Conservation (phyloP, 53 echinoderm and acorn worm genomes). For the Temnopleurus reevesii region DNA sequence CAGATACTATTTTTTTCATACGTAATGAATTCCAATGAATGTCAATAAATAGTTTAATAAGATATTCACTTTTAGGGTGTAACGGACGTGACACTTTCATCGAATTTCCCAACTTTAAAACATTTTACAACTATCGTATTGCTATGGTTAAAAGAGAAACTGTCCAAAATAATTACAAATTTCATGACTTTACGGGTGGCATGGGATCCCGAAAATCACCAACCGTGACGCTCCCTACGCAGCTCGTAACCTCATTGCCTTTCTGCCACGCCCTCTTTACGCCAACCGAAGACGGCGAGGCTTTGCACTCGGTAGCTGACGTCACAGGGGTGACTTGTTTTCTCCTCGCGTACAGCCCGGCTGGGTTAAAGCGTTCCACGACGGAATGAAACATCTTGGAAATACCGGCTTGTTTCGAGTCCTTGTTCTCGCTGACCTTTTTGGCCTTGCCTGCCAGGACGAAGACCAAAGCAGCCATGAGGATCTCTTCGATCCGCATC, state of each 20-base stretch:
- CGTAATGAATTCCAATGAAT: no score
- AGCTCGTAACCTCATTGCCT: background rate
- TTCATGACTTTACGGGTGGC: background rate
- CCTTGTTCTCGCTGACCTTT: background rate
- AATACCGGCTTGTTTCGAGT: background rate
- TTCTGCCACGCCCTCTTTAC: background rate
- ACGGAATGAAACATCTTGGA: conserved; percentile 27
- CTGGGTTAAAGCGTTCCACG: background rate
- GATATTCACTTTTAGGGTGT: no score
- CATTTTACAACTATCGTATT: no score
- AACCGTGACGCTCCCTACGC: background rate
- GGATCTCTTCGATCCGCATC: conserved; percentile 77
- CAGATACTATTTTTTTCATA: no score
- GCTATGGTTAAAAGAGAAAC: no score
- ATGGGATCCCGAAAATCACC: background rate
- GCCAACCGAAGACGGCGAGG: background rate
- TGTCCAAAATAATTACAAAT: no score
- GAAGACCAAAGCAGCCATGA: conserved; percentile 71
- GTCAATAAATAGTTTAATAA: no score
- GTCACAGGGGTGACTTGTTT: background rate
- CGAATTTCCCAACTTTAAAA: no score
- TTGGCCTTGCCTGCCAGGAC: conserved; percentile 74
- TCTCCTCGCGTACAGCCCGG: background rate
- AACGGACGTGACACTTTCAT: no score
- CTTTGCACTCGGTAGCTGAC: background rate